Evolutionary conservation across 2,797 vertebrate species (phyloP).

Genomic region (Malacoraja senta): DNA sequence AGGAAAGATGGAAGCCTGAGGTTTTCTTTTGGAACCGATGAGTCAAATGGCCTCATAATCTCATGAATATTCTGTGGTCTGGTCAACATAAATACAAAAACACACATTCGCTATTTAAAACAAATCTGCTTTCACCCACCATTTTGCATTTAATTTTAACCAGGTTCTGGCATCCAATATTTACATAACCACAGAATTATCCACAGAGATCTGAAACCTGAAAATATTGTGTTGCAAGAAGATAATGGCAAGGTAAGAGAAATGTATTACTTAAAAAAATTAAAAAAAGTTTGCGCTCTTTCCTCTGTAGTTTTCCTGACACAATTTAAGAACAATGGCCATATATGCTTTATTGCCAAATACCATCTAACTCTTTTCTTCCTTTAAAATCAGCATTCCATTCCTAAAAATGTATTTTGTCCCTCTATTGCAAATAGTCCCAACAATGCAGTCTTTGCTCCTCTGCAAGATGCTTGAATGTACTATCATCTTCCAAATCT

Average conservation of each 20-base stretch:
- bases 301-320: not conserved
- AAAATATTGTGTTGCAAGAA: conserved; percentile 95
- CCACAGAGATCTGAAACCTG: conserved; percentile 94
- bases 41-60: no score
- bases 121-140: not conserved
- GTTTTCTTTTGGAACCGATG: no score
- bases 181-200: conserved; percentile 96
- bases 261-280: not conserved
- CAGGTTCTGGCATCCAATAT: conserved; percentile 91
- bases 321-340: not conserved
- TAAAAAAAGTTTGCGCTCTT: not conserved
- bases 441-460: not conserved
- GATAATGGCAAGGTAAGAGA: conserved; percentile 76
- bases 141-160: conserved; percentile 43
- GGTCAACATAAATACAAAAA: not conserved
- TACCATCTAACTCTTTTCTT: no score
- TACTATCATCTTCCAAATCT: not conserved
- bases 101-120: not conserved
- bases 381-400: not conserved
- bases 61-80: not conserved
- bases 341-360: not conserved
- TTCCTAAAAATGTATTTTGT: not conserved
- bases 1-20: no score
- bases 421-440: not conserved
- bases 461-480: no score